Conservation (phyloP, 2,888 invertebrate species). For the Cheilosia grossa region DNA sequence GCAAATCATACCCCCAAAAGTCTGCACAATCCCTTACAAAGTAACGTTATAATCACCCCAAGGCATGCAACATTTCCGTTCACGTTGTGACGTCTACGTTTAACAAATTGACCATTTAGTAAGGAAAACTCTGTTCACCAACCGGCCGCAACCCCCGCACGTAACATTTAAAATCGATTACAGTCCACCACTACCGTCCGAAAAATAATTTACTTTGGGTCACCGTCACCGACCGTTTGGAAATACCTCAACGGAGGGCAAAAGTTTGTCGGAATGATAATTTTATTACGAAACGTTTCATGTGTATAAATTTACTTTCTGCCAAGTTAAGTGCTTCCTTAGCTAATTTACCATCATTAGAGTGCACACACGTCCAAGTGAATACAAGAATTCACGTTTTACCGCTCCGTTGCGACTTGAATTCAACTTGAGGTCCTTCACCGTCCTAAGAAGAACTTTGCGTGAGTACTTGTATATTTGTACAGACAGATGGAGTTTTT, state of each 20-base stretch:
- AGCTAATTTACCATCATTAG: constrained; percentile 49
- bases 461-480: constrained; percentile 15
- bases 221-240: constrained; percentile 23
- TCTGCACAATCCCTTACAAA: constrained; percentile 21
- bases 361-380: constrained; percentile 41
- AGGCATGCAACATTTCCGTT: constrained; percentile 52
- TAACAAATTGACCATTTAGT: constrained; percentile 52
- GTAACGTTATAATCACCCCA: constrained; percentile 26
- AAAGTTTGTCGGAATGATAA: constrained; percentile 35
- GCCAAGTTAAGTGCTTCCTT: constrained; percentile 44
- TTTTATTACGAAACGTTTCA: constrained; percentile 45
- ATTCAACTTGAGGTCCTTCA: constrained; percentile 13
- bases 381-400: constrained; percentile 52
- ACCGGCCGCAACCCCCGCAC: constrained; percentile 12
- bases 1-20: background rate
- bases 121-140: constrained; percentile 8
- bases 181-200: background rate
- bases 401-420: constrained; percentile 38
- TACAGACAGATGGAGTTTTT: background rate
- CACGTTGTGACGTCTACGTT: constrained; percentile 16
- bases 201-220: background rate
- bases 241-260: constrained; percentile 1
- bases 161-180: constrained; percentile 63
- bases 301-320: constrained; percentile 16
- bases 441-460: constrained; percentile 10